Conservation (phyloP, 2,113 vertebrate species). For the Elephas maximus region DNA sequence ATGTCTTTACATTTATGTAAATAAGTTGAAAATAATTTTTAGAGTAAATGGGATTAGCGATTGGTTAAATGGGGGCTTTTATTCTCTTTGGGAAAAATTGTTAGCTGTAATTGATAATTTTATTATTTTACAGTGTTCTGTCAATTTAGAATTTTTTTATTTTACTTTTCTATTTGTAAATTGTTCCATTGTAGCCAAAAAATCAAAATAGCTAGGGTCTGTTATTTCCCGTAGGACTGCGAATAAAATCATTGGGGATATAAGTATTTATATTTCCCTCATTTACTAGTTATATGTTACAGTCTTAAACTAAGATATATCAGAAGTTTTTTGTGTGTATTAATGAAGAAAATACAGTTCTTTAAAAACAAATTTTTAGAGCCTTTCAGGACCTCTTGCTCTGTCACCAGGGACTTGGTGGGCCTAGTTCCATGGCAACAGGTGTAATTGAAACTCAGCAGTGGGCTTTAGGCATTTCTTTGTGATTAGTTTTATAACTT, state of each 20-base stretch:
- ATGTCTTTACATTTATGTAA: constrained; percentile 24
- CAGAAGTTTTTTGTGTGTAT: background rate
- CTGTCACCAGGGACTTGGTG: constrained; percentile 79
- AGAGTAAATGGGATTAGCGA: background rate
- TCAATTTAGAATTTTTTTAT: background rate
- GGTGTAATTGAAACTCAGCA: constrained; percentile 84
- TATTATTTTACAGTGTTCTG: constrained; percentile 9
- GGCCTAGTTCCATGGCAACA: constrained; percentile 84
- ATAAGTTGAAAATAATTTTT: constrained; percentile 19
- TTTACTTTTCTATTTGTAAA: background rate
- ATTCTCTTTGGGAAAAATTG: background rate
- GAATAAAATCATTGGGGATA: constrained; percentile 39
- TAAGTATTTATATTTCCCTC: constrained; percentile 43
- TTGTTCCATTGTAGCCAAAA: background rate
- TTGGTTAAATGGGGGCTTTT: constrained; percentile 29
- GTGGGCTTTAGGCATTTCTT: constrained; percentile 80
- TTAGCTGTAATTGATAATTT: constrained; percentile 1
- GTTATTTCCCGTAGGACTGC: background rate
- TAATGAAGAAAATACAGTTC: constrained; percentile 42
- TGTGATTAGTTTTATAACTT: constrained; percentile 67
- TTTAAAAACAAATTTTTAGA: constrained; percentile 8
- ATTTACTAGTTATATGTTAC: constrained; percentile 3
- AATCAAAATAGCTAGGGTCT: constrained; percentile 7
- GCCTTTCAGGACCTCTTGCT: constrained; percentile 62
- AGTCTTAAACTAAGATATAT: constrained; percentile 7